A percentile compares a stretch with the other conserved stretches of the same genome.
These are phyloP conservation scores for Onthophagus sagittarius DNA, from an alignment of 2,888 invertebrate genomes.

Conservation along the genomic window DNA sequence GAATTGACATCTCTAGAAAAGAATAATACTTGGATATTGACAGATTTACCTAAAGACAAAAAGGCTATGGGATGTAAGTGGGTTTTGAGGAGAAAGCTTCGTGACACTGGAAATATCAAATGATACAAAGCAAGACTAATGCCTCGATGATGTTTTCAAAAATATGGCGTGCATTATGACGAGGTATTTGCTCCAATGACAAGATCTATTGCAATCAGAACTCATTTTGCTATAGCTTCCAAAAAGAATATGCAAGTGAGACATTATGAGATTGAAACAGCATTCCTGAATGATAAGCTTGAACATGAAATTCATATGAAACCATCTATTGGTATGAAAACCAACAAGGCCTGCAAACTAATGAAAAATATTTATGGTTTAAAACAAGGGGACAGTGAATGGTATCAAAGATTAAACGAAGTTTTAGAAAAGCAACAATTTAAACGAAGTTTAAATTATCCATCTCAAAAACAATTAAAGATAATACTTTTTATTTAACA, in stretches of 20 bases:
- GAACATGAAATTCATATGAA: slow-evolving; percentile 7
- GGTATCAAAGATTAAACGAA: slow-evolving; percentile 7
- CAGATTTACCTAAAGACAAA: slow-evolving; percentile 1
- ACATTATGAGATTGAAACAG: not conserved
- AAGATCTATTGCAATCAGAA: not conserved
- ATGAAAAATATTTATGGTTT: slow-evolving; percentile 1
- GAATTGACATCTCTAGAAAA: slow-evolving; percentile 1
- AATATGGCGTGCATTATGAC: not conserved
- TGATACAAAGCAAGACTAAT: not conserved
- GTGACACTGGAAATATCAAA: slow-evolving; percentile 12
- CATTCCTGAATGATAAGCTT: slow-evolving; percentile 6
- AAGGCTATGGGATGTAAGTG: slow-evolving; percentile 25
- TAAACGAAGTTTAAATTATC: not conserved
- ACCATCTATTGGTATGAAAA: no score
- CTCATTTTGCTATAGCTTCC: not conserved
- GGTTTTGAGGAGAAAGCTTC: slow-evolving; percentile 29
- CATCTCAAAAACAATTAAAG: not conserved
- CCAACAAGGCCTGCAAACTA: not conserved
- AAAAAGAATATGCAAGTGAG: not conserved
- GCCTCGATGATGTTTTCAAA: not conserved
- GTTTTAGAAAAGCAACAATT: not conserved
- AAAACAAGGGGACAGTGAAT: not conserved
- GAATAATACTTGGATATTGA: slow-evolving; percentile 6
- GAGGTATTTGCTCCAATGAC: not conserved
- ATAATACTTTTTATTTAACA: no score